phyloP scores from a whole-genome alignment of 2,888 invertebrate species.

The Euplagia quadripunctaria region DNA sequence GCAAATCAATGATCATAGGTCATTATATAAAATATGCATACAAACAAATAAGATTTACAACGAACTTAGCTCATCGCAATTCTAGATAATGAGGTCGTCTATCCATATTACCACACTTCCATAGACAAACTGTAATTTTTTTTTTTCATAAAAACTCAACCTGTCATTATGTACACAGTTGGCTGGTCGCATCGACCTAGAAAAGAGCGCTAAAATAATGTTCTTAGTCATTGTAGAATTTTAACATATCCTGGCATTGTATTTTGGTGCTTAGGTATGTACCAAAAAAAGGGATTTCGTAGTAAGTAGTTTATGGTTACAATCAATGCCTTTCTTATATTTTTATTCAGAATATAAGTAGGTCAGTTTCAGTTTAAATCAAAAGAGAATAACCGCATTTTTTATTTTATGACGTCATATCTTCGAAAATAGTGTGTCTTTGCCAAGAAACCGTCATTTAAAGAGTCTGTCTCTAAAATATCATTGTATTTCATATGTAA shows the following conservation, averaged over 20 bases:
- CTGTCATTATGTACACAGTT: slow-evolving; percentile 48
- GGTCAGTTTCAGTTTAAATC: slow-evolving; percentile 7
- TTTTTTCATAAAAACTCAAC: slow-evolving; percentile 27
- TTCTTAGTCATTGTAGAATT: slow-evolving; percentile 51
- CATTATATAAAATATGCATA: too few relatives aligned
- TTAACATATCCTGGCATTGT: slow-evolving; percentile 51
- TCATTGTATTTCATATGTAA: too few relatives aligned
- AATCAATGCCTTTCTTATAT: not conserved
- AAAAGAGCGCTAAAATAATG: slow-evolving; percentile 45
- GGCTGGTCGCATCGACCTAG: slow-evolving; percentile 52
- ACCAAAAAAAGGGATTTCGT: slow-evolving; percentile 11
- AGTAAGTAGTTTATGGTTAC: not conserved
- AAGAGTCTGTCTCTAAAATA: too few relatives aligned
- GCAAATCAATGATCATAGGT: not conserved
- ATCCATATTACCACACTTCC: not conserved
- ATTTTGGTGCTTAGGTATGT: slow-evolving; percentile 24
- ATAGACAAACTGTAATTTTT: slow-evolving; percentile 12
- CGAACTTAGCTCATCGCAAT: too few relatives aligned
- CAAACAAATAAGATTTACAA: too few relatives aligned
- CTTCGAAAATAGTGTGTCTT: not conserved
- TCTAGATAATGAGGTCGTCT: not conserved
- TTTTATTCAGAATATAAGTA: slow-evolving; percentile 1
- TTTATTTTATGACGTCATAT: not conserved
- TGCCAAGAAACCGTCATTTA: not conserved
- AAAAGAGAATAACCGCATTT: slow-evolving; percentile 5